phyloP scores from a whole-genome alignment of 2,888 invertebrate species.

The Epinotia demarniana region DNA sequence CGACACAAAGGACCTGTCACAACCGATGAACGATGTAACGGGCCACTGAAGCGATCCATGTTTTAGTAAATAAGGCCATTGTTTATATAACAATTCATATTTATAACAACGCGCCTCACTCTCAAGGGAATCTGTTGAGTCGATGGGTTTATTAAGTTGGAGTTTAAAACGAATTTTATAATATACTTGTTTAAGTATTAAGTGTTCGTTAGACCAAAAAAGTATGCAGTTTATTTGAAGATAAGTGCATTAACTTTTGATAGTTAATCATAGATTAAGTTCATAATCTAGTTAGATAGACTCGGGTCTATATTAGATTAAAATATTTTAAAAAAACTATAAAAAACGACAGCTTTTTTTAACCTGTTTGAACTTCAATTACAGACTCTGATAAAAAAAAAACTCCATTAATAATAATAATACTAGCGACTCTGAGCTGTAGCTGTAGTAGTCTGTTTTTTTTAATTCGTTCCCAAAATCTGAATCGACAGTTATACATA shows the following conservation, averaged over 20 bases:
- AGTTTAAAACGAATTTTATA: background rate
- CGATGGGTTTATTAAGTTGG: background rate
- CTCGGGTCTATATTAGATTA: background rate
- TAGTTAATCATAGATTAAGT: too few relatives aligned
- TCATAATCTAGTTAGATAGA: background rate
- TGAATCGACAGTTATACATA: too few relatives aligned
- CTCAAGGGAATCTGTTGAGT: background rate
- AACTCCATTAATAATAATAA: background rate
- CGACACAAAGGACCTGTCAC: constrained; percentile 29
- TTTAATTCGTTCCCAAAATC: too few relatives aligned
- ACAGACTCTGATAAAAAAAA: background rate
- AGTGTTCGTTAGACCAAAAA: background rate
- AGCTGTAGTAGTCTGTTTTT: too few relatives aligned
- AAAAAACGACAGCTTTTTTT: background rate
- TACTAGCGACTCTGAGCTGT: too few relatives aligned
- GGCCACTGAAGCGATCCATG: constrained; percentile 20
- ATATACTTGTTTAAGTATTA: background rate
- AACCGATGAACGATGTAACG: constrained; percentile 28
- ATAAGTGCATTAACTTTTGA: background rate
- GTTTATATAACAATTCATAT: constrained; percentile 25
- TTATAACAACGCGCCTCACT: background rate
- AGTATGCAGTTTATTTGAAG: background rate
- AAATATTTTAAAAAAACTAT: too few relatives aligned
- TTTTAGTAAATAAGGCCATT: constrained; percentile 30
- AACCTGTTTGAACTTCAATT: background rate